These are phyloP conservation scores for Pristionchus entomophagus DNA, from an alignment of 2,888 invertebrate species.

Conservation along the genomic window DNA sequence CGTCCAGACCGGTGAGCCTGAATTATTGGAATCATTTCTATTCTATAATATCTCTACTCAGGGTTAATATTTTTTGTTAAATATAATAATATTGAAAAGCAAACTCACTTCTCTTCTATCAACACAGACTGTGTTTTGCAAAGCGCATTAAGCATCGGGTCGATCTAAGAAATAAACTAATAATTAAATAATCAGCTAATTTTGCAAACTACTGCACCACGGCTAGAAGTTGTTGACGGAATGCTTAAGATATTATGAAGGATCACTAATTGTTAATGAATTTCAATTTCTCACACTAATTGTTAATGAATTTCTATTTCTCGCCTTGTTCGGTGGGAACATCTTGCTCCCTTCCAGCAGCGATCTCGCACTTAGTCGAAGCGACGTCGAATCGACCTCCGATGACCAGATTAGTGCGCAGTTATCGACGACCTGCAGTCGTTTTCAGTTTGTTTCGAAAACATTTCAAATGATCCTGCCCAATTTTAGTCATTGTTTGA, in stretches of 20 bases:
- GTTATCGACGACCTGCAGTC: neutral
- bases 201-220: no score
- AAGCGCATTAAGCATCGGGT: conserved; percentile 39
- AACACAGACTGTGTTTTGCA: conserved; percentile 23
- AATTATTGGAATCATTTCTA: no score
- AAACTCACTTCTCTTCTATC: conserved; percentile 27
- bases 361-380: conserved; percentile 15
- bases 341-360: conserved; percentile 29
- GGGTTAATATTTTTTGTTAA: no score
- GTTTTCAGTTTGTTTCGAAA: neutral
- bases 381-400: conserved; percentile 21
- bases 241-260: no score
- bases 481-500: no score
- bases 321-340: conserved; percentile 15
- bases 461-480: no score
- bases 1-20: conserved; percentile 34
- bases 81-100: no score
- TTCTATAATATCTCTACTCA: no score
- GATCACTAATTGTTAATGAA: no score
- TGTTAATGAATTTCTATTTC: no score
- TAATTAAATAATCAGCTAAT: neutral
- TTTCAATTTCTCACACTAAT: no score
- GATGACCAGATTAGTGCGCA: conserved; percentile 35
- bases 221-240: no score
- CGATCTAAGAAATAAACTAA: conserved; percentile 18